Evolutionary conservation across 2,113 vertebrate species (phyloP).

Genomic region (Calypte anna): DNA sequence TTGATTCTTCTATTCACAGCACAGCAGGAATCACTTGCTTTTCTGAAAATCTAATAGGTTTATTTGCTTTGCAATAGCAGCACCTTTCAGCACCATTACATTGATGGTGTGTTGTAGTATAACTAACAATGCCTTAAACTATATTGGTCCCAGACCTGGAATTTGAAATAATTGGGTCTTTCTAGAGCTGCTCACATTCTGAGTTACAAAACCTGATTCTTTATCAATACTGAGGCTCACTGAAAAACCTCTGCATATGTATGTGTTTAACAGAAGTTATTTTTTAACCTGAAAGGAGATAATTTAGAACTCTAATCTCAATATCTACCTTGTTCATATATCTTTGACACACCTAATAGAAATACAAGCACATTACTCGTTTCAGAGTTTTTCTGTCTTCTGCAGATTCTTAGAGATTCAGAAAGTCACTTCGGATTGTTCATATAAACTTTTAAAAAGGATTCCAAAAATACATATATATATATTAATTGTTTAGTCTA

Average conservation of each 20-base stretch:
- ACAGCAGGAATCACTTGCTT: not conserved
- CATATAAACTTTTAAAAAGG: not conserved
- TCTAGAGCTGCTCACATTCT: not conserved
- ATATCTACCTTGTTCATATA: not conserved
- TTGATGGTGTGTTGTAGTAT: not conserved
- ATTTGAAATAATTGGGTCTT: not conserved
- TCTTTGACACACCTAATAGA: not conserved
- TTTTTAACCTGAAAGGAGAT: not conserved
- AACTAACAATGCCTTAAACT: not conserved
- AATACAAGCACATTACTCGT: not conserved
- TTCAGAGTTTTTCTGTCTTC: not conserved
- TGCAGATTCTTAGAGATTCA: not conserved
- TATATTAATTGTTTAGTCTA: not conserved
- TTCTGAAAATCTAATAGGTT: not conserved
- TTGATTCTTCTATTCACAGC: not conserved
- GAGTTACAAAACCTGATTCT: not conserved
- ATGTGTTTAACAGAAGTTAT: not conserved
- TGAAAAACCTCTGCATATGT: not conserved
- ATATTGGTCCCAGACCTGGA: not conserved
- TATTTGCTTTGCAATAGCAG: not conserved
- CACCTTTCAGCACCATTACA: not conserved
- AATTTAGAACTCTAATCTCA: not conserved
- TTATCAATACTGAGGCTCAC: not conserved
- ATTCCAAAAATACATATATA: not conserved
- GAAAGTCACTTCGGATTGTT: not conserved